Conservation (phyloP, 1,140 invertebrate genomes). For the Oncopodura yosiiana region DNA sequence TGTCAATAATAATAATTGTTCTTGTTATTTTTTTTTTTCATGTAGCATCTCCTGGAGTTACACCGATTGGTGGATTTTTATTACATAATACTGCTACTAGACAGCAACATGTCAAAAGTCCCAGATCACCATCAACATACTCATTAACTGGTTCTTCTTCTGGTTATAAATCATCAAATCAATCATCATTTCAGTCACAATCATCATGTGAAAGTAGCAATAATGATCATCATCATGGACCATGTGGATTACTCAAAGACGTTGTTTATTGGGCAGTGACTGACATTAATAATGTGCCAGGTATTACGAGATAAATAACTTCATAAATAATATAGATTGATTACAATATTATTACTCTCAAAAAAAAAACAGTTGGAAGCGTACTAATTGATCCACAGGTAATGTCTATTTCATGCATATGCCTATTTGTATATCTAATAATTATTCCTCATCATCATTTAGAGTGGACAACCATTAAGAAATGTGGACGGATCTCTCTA, state of each 20-base stretch:
- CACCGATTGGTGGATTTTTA: background rate
- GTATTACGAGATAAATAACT: too few relatives aligned
- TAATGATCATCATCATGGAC: slow-evolving; percentile 17
- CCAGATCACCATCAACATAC: slow-evolving; percentile 1
- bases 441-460: slow-evolving; percentile 29
- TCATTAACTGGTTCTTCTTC: background rate
- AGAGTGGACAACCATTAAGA: slow-evolving; percentile 53
- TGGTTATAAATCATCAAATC: too few relatives aligned
- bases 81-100: background rate
- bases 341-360: too few relatives aligned
- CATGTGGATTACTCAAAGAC: slow-evolving; percentile 4
- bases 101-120: slow-evolving; percentile 8
- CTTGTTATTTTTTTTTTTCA: too few relatives aligned
- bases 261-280: slow-evolving; percentile 72
- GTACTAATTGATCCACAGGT: too few relatives aligned
- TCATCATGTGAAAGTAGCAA: too few relatives aligned
- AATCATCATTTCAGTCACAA: too few relatives aligned
- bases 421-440: background rate
- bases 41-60: background rate
- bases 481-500: slow-evolving; percentile 60
- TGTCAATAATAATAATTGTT: too few relatives aligned
- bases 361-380: too few relatives aligned
- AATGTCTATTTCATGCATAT: too few relatives aligned
- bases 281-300: slow-evolving; percentile 66
- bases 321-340: too few relatives aligned